Base-by-base conservation (phyloP, 2,888 invertebrate species). In the Thymelicus lineola region DNA sequence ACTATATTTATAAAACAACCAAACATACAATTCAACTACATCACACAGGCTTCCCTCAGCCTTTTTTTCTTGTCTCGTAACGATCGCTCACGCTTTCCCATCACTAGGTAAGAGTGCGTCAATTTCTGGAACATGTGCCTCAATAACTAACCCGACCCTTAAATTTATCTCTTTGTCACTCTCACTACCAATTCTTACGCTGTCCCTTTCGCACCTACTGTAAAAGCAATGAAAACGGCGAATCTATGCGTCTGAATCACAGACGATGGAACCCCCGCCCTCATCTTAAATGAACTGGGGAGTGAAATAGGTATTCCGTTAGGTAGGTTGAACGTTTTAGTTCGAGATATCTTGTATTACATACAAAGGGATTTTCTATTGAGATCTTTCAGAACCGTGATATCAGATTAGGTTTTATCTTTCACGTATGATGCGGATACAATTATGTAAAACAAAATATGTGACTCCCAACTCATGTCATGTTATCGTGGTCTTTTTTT, bases 201-300 rank as follows among this genome's bases (percentile, higher is more conserved):
- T 77, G 9, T 87, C 88, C 76, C 82, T 68, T 78, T 91, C 85
- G 71, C 87, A 85, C 90, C 71, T 83, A 86, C 86, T 85, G 89
- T 86, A 84, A 85, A 87, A 86, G 87, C 88, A 88, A 88, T 89
- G 91, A 90, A 91, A 92, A 89, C 85, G 85, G 86, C 86, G 90
- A 91, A 91, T 91, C 91, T 89, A 90, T 91, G 89, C 87, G 89
- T 82, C 86, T 87, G 91, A 91, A 91, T 92, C 92, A 89, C 91
- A 81, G 88, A 80, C 83, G 80, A 81, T 73, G 68, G 77, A 81
- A 82, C 86, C 85, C 87, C 88, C 89, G 82, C 89, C 90, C 90
- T 87, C 80, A 82, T 88, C 90, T 90, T 89, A 91, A 91, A 91
- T 91, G 90, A 91, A 91, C 90, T 89, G 83, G 89, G 90, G 90